Evolutionary conservation across 37 sponge, comb jelly and placozoan species (phyloP), one percentile per base, ranked within the genome.

Genomic region (Geodia barretti): DNA sequence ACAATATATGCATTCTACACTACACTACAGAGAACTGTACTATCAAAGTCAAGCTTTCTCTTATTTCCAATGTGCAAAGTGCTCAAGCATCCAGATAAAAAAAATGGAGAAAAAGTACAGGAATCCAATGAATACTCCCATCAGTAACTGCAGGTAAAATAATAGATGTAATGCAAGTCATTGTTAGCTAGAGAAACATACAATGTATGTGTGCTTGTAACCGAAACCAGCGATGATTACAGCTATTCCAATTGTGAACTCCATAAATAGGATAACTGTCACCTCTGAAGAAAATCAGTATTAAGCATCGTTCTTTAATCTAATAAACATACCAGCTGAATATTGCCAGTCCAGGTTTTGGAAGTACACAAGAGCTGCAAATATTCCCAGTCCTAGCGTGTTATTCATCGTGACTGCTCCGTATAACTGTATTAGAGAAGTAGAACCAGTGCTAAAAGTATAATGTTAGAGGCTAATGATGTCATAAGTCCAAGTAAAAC

Each of bases 351-450:
- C 72, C 43, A 96, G 76, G 0, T 82, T 83, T 37, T 89, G 63
- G 37, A 86, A 78, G 70, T 70, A 93, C 7, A 96, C 91, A 3
- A 96, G 87, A 19, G 83, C 89, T 67, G 90, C 86, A 78, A 96
- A 96, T 34, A 96, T 84, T 39, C 79, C 97, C 33, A 96, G 94
- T 39, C 94, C 83, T 4, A 96, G 81, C 36, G 97, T 96, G 81
- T 96, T 96, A 75, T 96, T 96, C 97, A 96, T 96, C 0, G 97
- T 93, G 25, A 89, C 97, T 31, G 97, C 97, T 70, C 97, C 97
- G 70, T 96, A 96, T 54, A 96, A 86, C 92, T 95, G 38, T 29
- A n/a, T n/a, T n/a, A n/a, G n/a, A n/a, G n/a, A n/a, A n/a, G n/a
- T n/a, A 42, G 43, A 1, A 17, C 24, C 0, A 65, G 2, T 31